Evolutionary conservation across 2,797 vertebrate species (phyloP).

Genomic region (Sebastes flavidus): DNA sequence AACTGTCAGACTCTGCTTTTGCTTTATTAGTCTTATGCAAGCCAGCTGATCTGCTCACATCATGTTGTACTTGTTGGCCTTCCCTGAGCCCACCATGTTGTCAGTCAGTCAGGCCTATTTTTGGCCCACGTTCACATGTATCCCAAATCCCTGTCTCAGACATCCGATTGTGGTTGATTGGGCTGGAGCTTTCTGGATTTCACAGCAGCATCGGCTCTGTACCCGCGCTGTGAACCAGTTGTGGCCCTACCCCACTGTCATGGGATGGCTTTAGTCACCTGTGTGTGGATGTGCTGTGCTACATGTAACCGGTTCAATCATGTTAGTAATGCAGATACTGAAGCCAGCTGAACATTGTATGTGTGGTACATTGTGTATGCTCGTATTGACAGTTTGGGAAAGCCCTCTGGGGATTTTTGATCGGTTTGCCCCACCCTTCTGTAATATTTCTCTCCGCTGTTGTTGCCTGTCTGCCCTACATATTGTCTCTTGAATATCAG

Average conservation of each 20-base stretch:
- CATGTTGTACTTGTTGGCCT: conserved; percentile 26
- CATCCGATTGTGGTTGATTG: conserved; percentile 57
- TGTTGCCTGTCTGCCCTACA: background rate
- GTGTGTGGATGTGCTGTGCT: background rate
- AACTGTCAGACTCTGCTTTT: background rate
- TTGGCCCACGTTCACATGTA: conserved; percentile 57
- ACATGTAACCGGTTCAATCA: background rate
- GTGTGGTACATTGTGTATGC: background rate
- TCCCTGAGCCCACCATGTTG: conserved; percentile 32
- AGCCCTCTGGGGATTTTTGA: conserved; percentile 26
- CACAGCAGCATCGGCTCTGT: background rate
- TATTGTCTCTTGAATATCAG: conserved; percentile 8
- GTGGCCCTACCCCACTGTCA: background rate
- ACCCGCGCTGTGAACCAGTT: conserved; percentile 3
- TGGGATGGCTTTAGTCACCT: conserved; percentile 4
- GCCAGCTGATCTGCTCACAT: conserved; percentile 37
- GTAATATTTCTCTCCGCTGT: background rate
- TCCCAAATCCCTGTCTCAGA: conserved; percentile 67
- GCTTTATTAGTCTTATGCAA: conserved; percentile 30
- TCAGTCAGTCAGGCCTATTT: conserved; percentile 51
- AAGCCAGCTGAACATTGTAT: background rate
- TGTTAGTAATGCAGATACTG: background rate
- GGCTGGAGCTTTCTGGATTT: conserved; percentile 50
- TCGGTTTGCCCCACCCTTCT: conserved; percentile 17
- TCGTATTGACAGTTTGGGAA: conserved; percentile 28